Evolutionary conservation across 2,113 vertebrate species (phyloP).

Genomic region (Ailuropoda melanoleuca): DNA sequence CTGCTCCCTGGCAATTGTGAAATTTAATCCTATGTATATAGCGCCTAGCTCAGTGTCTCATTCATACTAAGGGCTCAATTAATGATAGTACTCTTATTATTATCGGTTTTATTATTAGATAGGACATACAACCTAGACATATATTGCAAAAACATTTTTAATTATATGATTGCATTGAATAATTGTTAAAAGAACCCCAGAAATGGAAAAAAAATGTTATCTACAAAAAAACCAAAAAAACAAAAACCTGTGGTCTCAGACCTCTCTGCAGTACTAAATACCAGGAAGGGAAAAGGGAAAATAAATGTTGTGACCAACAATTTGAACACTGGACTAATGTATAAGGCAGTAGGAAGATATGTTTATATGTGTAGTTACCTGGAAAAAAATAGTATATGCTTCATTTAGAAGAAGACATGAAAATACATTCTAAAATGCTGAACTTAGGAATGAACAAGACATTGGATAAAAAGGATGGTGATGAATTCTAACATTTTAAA

Average conservation of each 20-base stretch:
- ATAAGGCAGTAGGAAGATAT: background rate
- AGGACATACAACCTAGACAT: background rate
- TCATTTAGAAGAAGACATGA: background rate
- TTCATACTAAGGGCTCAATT: background rate
- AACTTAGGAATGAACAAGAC: background rate
- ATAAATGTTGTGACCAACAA: background rate
- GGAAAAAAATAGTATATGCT: background rate
- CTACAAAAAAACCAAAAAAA: background rate
- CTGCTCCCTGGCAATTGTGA: background rate
- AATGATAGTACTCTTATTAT: background rate
- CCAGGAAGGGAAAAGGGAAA: background rate
- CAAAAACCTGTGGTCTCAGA: background rate
- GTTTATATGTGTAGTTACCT: background rate
- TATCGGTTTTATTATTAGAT: slow-evolving; percentile 2
- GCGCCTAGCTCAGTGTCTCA: background rate
- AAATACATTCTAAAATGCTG: background rate
- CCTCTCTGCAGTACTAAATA: background rate
- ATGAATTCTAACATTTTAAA: background rate
- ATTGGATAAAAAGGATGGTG: background rate
- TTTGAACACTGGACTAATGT: background rate
- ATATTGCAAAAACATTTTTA: background rate
- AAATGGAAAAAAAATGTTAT: background rate
- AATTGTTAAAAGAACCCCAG: background rate
- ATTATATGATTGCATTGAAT: background rate
- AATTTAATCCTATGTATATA: background rate